phyloP scores from a whole-genome alignment of 2,113 vertebrate species.

The Prochilodus magdalenae region DNA sequence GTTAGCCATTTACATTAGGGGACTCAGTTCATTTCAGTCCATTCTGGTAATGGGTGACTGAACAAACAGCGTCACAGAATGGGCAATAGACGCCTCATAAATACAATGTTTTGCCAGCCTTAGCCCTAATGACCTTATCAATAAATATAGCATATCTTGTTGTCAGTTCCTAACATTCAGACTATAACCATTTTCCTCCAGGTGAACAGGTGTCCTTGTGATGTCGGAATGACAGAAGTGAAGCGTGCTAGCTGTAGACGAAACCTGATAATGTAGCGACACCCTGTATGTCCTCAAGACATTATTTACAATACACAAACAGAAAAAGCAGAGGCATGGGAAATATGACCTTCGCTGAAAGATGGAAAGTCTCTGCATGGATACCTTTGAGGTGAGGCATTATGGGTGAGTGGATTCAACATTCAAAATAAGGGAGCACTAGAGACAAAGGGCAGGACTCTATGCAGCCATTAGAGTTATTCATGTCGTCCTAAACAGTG shows the following conservation, averaged over 20 bases:
- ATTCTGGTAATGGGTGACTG: not conserved
- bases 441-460: not conserved
- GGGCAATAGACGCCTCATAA: not conserved
- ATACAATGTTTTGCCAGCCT: not conserved
- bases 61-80: not conserved
- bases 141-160: not conserved
- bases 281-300: not conserved
- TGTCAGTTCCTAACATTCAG: not conserved
- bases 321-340: not conserved
- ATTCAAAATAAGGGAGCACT: not conserved
- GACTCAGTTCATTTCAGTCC: not conserved
- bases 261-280: not conserved
- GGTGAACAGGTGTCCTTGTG: not conserved
- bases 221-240: slow-evolving; percentile 5
- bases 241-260: not conserved
- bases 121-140: not conserved
- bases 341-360: not conserved
- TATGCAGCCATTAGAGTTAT: too few species aligned
- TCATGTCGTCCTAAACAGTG: too few species aligned
- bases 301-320: slow-evolving; percentile 19
- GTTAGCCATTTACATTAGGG: not conserved
- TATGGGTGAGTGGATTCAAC: not conserved
- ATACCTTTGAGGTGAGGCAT: not conserved
- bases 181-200: too few species aligned
- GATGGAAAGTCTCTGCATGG: not conserved